These are phyloP conservation scores for Tragulus kanchil DNA, from an alignment of 2,113 vertebrate species.

Conservation along the genomic window DNA sequence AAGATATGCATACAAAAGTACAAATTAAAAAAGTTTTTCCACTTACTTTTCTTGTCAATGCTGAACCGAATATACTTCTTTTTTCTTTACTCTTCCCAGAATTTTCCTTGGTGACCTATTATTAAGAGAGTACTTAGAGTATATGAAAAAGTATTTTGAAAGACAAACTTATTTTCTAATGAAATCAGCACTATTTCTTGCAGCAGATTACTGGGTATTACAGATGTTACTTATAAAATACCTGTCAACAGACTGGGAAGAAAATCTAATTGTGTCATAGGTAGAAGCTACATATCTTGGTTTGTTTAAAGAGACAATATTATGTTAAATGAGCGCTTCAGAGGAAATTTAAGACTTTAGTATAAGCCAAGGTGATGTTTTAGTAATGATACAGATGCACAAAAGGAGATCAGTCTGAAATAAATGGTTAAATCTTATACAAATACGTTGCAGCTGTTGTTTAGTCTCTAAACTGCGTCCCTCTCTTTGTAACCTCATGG, in stretches of 20 bases:
- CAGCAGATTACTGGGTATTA: conserved; percentile 58
- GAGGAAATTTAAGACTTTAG: conserved; percentile 23
- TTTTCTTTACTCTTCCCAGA: conserved; percentile 27
- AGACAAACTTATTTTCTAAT: conserved; percentile 75
- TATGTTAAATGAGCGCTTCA: neutral
- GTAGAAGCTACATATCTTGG: conserved; percentile 10
- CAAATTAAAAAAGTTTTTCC: neutral
- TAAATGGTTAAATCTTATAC: neutral
- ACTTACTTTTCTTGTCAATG: neutral
- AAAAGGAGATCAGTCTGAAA: conserved; percentile 18
- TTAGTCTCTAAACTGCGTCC: neutral
- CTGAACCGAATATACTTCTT: neutral
- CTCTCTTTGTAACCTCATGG: neutral
- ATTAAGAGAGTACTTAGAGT: conserved; percentile 54
- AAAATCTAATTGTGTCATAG: conserved; percentile 63
- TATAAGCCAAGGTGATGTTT: neutral
- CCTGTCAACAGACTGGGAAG: conserved; percentile 48
- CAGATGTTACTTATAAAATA: conserved; percentile 71
- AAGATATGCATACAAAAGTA: neutral
- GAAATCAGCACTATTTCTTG: conserved; percentile 72
- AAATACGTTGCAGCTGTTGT: neutral
- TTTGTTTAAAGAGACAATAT: conserved; percentile 26
- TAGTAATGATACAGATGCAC: neutral
- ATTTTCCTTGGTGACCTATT: conserved; percentile 52
- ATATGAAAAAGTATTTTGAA: conserved; percentile 62